Conservation (phyloP, 2,797 vertebrate genomes). For the Argyrosomus regius region DNA sequence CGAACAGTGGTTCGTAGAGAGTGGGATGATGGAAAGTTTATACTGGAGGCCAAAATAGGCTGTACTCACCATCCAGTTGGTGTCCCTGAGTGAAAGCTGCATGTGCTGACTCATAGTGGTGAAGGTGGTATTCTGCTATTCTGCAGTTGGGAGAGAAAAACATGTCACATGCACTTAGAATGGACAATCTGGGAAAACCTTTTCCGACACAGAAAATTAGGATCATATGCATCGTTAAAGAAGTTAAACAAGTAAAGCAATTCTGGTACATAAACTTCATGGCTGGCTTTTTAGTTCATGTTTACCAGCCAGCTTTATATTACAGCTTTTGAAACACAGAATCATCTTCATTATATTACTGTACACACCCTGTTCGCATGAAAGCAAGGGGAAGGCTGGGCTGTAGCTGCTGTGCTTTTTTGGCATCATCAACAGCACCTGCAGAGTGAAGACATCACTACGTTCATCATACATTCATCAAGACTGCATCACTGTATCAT, state of each 20-base stretch:
- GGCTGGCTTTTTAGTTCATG: neutral
- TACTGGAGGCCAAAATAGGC: constrained; percentile 50
- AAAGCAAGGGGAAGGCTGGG: constrained; percentile 81
- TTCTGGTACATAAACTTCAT: neutral
- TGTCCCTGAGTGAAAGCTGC: constrained; percentile 91
- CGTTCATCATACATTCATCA: neutral
- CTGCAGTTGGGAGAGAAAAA: constrained; percentile 76
- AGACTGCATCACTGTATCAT: neutral
- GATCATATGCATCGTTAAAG: neutral
- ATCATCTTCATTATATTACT: neutral
- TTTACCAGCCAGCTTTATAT: neutral
- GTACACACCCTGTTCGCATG: constrained; percentile 84
- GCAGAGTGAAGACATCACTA: constrained; percentile 2
- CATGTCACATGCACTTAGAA: constrained; percentile 33
- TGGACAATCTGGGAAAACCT: neutral
- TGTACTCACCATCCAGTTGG: constrained; percentile 90
- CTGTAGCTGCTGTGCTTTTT: constrained; percentile 83
- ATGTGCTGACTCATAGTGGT: constrained; percentile 89
- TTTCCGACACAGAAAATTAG: constrained; percentile 1
- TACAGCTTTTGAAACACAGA: neutral
- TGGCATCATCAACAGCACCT: constrained; percentile 85
- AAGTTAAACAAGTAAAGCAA: neutral
- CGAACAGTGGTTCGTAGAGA: constrained; percentile 23
- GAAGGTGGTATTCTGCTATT: constrained; percentile 95
- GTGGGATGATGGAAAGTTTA: constrained; percentile 33